These are phyloP conservation scores for Crotalus helleri DNA, from an alignment of 2,113 vertebrate species.

Conservation along the genomic window DNA sequence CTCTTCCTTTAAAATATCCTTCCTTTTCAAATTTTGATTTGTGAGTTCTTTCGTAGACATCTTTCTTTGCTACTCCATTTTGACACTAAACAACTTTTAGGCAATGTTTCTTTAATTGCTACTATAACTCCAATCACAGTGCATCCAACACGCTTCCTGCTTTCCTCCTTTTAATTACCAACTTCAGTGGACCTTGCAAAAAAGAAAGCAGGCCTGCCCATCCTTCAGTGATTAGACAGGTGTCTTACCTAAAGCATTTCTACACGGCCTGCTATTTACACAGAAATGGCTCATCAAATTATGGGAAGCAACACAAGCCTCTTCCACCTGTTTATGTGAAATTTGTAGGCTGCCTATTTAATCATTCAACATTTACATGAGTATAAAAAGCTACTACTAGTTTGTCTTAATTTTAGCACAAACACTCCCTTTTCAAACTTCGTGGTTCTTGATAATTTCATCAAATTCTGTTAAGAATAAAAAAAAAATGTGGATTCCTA, in stretches of 20 bases:
- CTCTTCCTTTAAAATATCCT: neutral
- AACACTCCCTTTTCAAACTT: neutral
- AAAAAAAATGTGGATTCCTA: neutral
- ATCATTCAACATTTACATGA: neutral
- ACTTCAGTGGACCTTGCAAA: neutral
- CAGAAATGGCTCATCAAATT: neutral
- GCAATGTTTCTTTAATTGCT: neutral
- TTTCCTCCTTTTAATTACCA: neutral
- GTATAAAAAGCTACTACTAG: neutral
- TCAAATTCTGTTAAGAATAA: neutral
- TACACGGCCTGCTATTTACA: neutral
- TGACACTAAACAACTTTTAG: neutral
- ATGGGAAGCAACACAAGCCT: neutral
- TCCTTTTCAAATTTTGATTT: neutral
- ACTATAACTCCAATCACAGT: neutral
- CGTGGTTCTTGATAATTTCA: neutral
- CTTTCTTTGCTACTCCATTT: neutral
- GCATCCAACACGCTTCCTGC: neutral
- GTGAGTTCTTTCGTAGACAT: neutral
- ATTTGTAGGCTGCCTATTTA: neutral
- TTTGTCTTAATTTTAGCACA: neutral
- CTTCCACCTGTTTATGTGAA: neutral
- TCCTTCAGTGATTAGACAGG: neutral
- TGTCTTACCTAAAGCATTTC: neutral
- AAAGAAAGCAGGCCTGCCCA: neutral